Evolutionary conservation across 2,888 invertebrate genomes (phyloP).

Genomic region (Epistrophe eligans): DNA sequence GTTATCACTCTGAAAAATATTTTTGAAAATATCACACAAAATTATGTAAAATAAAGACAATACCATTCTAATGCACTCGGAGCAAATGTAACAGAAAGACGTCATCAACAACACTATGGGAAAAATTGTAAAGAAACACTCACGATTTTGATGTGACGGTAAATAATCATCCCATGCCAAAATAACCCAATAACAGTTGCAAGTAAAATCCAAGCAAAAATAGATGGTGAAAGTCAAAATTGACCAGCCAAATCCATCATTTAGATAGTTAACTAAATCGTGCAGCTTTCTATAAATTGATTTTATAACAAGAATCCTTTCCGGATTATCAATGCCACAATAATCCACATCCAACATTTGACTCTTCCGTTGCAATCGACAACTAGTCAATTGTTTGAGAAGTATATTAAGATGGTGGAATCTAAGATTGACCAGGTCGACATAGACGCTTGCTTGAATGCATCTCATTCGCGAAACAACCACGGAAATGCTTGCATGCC

Average conservation of each 20-base stretch:
- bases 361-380: not conserved
- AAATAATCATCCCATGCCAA: slow-evolving; percentile 4
- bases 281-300: not conserved
- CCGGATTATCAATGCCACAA: not conserved
- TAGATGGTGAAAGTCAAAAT: not conserved
- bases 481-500: slow-evolving; percentile 3
- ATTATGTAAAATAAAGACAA: not conserved
- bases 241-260: slow-evolving; percentile 3
- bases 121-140: not conserved
- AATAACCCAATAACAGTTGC: slow-evolving; percentile 14
- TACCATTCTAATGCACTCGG: not conserved
- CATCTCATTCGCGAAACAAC: slow-evolving; percentile 9
- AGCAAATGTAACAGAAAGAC: slow-evolving; percentile 3
- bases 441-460: slow-evolving; percentile 4
- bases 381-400: slow-evolving; percentile 1
- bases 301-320: slow-evolving; percentile 10
- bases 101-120: slow-evolving; percentile 3
- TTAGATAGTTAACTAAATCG: not conserved
- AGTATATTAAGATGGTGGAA: not conserved
- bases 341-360: slow-evolving; percentile 2
- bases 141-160: not conserved
- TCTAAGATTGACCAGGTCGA: slow-evolving; percentile 2
- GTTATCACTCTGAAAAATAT: not conserved
- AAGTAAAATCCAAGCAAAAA: slow-evolving; percentile 17
- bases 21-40: not conserved